A percentile compares a stretch with the other conserved stretches of the same genome.
These are phyloP conservation scores for Tribolium castaneum DNA, from an alignment of 1,140 invertebrate genomes.

Conservation along the genomic window DNA sequence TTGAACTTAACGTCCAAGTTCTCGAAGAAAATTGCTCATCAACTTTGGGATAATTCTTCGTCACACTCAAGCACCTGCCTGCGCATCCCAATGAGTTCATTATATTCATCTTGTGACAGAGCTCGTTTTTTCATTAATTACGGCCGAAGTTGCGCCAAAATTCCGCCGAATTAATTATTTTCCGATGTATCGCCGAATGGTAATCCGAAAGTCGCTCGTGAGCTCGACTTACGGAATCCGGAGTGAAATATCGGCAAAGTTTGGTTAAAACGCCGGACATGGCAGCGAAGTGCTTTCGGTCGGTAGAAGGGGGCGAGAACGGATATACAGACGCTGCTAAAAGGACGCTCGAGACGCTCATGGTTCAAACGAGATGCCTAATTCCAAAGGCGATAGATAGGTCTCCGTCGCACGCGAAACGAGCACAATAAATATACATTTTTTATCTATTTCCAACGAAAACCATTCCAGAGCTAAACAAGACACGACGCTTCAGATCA, in stretches of 20 bases:
- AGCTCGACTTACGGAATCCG: slow-evolving; percentile 18
- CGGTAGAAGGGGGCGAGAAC: slow-evolving; percentile 39
- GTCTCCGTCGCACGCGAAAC: slow-evolving; percentile 49
- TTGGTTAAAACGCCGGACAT: slow-evolving; percentile 51
- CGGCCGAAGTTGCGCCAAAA: neutral
- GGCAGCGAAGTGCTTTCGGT: slow-evolving; percentile 48
- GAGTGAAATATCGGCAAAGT: slow-evolving; percentile 50
- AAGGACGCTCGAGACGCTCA: slow-evolving; percentile 43
- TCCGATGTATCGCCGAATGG: slow-evolving; percentile 1
- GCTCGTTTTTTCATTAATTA: slow-evolving; percentile 19
- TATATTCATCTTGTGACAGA: slow-evolving; percentile 34
- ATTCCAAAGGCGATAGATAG: slow-evolving; percentile 50
- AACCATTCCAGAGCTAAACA: slow-evolving; percentile 8
- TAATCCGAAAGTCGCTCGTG: slow-evolving; percentile 41
- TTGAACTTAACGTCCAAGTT: slow-evolving; percentile 30
- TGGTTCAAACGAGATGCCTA: slow-evolving; percentile 45
- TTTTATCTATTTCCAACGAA: slow-evolving; percentile 33
- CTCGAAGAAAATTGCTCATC: slow-evolving; percentile 41
- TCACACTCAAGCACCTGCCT: slow-evolving; percentile 40
- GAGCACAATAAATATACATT: slow-evolving; percentile 48
- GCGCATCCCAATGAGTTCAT: slow-evolving; percentile 38
- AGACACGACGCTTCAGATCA: slow-evolving; percentile 30
- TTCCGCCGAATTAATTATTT: slow-evolving; percentile 18
- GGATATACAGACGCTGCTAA: slow-evolving; percentile 42
- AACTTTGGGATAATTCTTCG: slow-evolving; percentile 41